Evolutionary conservation across 2,888 invertebrate species (phyloP).

Genomic region (Leucania comma): DNA sequence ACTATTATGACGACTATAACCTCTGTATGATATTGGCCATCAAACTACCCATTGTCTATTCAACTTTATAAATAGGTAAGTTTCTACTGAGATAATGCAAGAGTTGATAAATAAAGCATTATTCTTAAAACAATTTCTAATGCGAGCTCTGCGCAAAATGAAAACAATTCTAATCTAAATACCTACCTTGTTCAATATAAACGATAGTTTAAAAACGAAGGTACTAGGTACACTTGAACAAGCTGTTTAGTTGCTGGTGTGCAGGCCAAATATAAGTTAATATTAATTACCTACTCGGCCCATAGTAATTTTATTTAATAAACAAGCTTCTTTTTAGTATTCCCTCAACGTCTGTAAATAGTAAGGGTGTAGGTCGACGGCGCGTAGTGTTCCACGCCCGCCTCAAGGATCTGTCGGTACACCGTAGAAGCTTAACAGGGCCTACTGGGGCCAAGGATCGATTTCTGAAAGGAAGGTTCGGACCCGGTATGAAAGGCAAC

Average conservation of each 20-base stretch:
- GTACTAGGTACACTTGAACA: neutral
- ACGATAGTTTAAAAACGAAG: slow-evolving; percentile 11
- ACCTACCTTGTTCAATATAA: slow-evolving; percentile 4
- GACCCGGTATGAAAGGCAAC: no score
- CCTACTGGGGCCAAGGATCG: no score
- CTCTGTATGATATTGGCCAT: neutral
- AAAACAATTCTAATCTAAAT: slow-evolving; percentile 15
- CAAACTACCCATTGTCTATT: slow-evolving; percentile 4
- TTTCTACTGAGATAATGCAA: neutral
- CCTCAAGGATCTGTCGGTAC: no score
- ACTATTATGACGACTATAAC: neutral
- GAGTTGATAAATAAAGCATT: neutral
- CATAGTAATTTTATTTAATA: no score
- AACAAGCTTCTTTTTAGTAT: no score
- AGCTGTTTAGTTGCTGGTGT: neutral
- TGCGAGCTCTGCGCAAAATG: neutral
- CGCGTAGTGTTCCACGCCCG: no score
- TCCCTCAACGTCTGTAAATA: no score
- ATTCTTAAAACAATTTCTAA: neutral
- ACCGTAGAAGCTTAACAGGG: no score
- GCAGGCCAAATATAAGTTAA: neutral
- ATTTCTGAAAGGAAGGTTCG: no score
- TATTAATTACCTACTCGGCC: no score
- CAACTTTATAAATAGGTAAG: neutral
- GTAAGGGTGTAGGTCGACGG: no score